Evolutionary conservation across 2,888 invertebrate species (phyloP).

Genomic region (Scaptomyza reducta): DNA sequence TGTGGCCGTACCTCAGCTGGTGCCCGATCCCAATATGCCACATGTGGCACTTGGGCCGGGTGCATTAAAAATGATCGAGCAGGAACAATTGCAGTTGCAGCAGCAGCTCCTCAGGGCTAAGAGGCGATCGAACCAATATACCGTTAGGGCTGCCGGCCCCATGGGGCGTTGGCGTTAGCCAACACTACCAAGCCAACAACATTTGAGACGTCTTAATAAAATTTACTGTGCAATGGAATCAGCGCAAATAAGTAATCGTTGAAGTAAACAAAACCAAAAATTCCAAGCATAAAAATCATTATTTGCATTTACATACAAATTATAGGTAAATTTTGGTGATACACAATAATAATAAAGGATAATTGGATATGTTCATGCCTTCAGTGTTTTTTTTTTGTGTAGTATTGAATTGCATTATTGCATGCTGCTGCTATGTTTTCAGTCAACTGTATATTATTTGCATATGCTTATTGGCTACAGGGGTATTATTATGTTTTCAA

Average conservation of each 20-base stretch:
- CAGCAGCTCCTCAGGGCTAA: constrained; percentile 40
- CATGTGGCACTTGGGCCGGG: constrained; percentile 45
- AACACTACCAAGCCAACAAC: too few species aligned
- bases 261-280: constrained; percentile 19
- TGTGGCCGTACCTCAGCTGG: constrained; percentile 11
- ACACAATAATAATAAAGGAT: not conserved
- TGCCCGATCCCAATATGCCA: constrained; percentile 45
- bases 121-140: constrained; percentile 36
- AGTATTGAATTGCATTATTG: too few species aligned
- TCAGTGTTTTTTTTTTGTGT: too few species aligned
- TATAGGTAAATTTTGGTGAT: constrained; percentile 44
- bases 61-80: constrained; percentile 52
- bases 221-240: too few species aligned
- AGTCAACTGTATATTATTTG: too few species aligned
- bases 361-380: too few species aligned
- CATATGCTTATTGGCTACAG: not conserved
- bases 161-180: constrained; percentile 52
- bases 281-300: not conserved
- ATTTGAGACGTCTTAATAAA: too few species aligned
- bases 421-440: too few species aligned
- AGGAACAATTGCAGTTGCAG: constrained; percentile 36
- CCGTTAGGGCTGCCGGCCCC: constrained; percentile 40
- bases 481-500: not conserved
- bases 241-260: not conserved
- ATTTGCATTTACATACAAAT: constrained; percentile 10